Evolutionary conservation across 2,797 vertebrate genomes (phyloP), one percentile per base, ranked within the genome.

Genomic region (Otus scops): DNA sequence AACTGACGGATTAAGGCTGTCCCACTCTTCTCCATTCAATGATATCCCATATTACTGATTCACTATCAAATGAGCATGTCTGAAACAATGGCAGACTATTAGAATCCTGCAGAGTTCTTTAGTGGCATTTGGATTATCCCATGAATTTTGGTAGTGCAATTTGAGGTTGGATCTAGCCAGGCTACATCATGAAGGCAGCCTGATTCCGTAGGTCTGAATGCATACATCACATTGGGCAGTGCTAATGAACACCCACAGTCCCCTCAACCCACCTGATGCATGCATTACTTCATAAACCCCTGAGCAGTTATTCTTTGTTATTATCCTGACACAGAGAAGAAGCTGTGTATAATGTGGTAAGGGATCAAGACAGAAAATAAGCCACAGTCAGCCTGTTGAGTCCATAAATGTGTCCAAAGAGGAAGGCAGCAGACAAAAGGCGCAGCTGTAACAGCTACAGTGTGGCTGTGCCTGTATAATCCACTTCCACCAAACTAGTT

Each of bases 401-500:
- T 30, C 43, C 67, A 85, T 85, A 76, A 94, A 93, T 10, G 26
- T 16, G 3, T 85, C 47, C 57, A 38, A 89, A 82, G 43, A 70
- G 57, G 3, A 11, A 93, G 48, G 53, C 64, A 70, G 56, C 3
- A 9, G 32, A 73, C 54, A 64, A 76, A 59, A 69, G 39, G 22
- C 74, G 60, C 70, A 79, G n/a, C 36, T 70, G 2, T 34, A 79
- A 79, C 39, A 87, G 30, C 74, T 57, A 20, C 22, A 28, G 17
- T 13, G 30, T 38, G 61, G 27, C 61, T 69, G 50, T 48, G 39
- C 59, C 79, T 63, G 23, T 67, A 21, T 69, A 90, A 88, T 79
- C 43, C 89, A 15, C 76, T 50, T 65, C 79, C 67, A 88, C 70
- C 85, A 90, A 45, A 84, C 23, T 4, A 69, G 65, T 27, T 89